Conservation (phyloP, 2,797 vertebrate species). For the Phalloptychus januarius region DNA sequence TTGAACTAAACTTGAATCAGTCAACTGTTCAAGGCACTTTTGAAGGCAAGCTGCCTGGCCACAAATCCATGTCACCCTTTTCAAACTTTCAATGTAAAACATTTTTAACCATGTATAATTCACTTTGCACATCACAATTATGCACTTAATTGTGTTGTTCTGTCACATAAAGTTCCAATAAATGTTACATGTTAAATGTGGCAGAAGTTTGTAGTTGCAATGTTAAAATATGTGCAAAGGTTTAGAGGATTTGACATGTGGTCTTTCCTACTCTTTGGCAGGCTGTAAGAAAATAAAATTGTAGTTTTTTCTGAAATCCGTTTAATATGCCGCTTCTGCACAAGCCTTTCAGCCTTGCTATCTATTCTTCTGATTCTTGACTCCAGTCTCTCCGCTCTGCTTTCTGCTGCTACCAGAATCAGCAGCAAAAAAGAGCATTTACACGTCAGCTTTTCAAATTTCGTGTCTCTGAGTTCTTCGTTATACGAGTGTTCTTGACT, state of each 20-base stretch:
- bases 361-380: slow-evolving; percentile 39
- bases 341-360: slow-evolving; percentile 29
- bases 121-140: background rate
- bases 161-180: background rate
- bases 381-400: slow-evolving; percentile 30
- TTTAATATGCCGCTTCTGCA: slow-evolving; percentile 16
- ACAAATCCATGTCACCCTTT: background rate
- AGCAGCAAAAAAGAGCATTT: slow-evolving; percentile 51
- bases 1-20: no score
- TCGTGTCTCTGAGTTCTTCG: slow-evolving; percentile 12
- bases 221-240: background rate
- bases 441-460: slow-evolving; percentile 53
- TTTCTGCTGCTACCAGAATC: slow-evolving; percentile 38
- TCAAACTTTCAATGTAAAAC: background rate
- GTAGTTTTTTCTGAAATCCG: background rate
- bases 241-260: slow-evolving; percentile 2
- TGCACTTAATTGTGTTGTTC: background rate
- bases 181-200: background rate
- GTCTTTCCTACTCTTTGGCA: background rate
- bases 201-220: background rate
- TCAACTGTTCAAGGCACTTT: background rate
- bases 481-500: slow-evolving; percentile 42
- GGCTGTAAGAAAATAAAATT: background rate
- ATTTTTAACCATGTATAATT: background rate
- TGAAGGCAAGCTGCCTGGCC: background rate